phyloP scores from a whole-genome alignment of 1,140 invertebrate species.

The Panulirus ornatus region DNA sequence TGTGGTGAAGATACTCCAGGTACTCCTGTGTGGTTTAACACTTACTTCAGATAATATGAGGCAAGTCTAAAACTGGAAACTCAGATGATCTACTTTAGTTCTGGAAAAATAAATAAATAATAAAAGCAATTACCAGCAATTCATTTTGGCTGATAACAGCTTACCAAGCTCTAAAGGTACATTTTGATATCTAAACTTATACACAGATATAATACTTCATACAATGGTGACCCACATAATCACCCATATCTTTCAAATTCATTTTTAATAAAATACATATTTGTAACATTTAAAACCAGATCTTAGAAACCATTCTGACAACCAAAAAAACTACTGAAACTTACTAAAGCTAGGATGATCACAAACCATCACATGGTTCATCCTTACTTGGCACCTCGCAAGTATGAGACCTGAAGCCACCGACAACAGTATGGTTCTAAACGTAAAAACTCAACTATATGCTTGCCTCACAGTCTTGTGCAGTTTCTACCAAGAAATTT shows the following conservation, averaged over 20 bases:
- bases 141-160: background rate
- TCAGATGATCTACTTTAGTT: background rate
- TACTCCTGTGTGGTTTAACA: background rate
- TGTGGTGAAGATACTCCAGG: background rate
- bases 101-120: background rate
- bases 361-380: background rate
- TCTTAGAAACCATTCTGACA: slow-evolving; percentile 1
- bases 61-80: background rate
- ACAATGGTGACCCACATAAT: background rate
- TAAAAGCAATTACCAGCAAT: background rate
- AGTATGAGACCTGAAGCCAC: background rate
- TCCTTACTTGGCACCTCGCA: too few relatives aligned
- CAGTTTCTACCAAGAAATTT: background rate
- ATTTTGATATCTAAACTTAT: background rate
- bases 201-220: background rate
- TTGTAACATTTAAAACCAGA: slow-evolving; percentile 12
- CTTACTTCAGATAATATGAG: background rate
- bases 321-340: background rate
- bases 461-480: background rate
- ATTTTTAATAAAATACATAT: background rate
- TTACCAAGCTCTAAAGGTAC: background rate
- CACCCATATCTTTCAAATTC: background rate
- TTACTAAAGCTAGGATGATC: background rate
- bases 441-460: background rate
- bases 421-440: background rate